These are phyloP conservation scores for Coregonus ussuriensis DNA, from an alignment of 2,797 vertebrate genomes.

Conservation along the genomic window DNA sequence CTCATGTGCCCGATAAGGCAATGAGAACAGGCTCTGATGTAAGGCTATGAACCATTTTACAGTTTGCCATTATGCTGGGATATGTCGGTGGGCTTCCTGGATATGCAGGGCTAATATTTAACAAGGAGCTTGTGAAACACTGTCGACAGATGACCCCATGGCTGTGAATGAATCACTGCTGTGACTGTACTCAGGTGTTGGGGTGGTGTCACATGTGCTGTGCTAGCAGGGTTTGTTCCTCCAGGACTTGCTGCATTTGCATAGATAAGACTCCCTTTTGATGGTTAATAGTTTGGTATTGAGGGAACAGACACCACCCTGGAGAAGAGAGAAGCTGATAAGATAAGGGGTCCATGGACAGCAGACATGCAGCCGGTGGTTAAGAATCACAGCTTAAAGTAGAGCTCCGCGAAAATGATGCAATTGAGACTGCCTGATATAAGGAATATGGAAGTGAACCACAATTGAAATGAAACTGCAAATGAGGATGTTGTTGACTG, in stretches of 20 bases:
- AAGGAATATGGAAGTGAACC: background rate
- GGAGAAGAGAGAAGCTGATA: conserved; percentile 41
- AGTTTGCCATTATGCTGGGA: conserved; percentile 51
- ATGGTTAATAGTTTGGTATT: conserved; percentile 55
- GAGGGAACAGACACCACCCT: conserved; percentile 36
- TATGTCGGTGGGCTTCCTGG: conserved; percentile 39
- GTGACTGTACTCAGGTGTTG: conserved; percentile 44
- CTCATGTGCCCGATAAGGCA: conserved; percentile 42
- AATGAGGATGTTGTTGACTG: conserved; percentile 19
- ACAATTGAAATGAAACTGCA: background rate
- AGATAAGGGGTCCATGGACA: conserved; percentile 45
- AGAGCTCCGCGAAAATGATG: background rate
- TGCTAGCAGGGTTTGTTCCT: conserved; percentile 8
- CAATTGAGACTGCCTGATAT: background rate
- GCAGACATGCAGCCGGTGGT: conserved; percentile 19
- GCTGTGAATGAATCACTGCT: conserved; percentile 49
- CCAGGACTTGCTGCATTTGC: conserved; percentile 40
- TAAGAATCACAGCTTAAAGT: conserved; percentile 6
- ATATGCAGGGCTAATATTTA: conserved; percentile 59
- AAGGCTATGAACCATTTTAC: conserved; percentile 58
- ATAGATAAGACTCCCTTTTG: conserved; percentile 53
- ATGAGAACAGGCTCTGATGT: conserved; percentile 47
- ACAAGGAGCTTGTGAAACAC: conserved; percentile 57
- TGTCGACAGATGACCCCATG: conserved; percentile 50
- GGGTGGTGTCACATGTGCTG: conserved; percentile 22